Evolutionary conservation across 1,140 invertebrate genomes (phyloP).

Genomic region (Ceratitis capitata): DNA sequence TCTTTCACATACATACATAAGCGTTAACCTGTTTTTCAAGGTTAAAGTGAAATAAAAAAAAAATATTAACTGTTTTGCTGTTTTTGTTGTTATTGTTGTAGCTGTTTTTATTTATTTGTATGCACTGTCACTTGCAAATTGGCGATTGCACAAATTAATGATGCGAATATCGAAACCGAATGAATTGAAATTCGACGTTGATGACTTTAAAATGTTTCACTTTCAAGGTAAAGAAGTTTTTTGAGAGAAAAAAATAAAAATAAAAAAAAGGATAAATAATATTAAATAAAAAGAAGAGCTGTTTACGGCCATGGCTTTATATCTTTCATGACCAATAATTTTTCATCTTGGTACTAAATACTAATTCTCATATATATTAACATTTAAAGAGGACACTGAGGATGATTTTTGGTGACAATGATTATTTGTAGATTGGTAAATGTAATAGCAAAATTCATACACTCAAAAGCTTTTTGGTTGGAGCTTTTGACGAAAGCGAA

Average conservation of each 20-base stretch:
- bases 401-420: too few species aligned
- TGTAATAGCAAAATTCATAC: too few species aligned
- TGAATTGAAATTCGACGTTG: not conserved
- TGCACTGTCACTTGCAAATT: conserved; percentile 1
- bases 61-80: not conserved
- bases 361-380: too few species aligned
- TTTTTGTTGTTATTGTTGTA: not conserved
- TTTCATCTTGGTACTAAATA: too few species aligned
- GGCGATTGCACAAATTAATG: not conserved
- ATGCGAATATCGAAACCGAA: not conserved
- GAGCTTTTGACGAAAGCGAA: too few species aligned
- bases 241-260: not conserved
- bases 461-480: too few species aligned
- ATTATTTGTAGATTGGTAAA: too few species aligned
- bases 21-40: conserved; percentile 33
- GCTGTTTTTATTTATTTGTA: not conserved
- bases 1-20: not conserved
- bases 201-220: not conserved
- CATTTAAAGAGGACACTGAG: too few species aligned
- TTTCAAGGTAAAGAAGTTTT: not conserved
- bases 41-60: conserved; percentile 26
- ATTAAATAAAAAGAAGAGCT: too few species aligned
- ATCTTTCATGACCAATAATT: too few species aligned
- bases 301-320: too few species aligned
- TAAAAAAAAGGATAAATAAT: not conserved